Percentiles rank a stretch among this genome's conserved stretches.
Conservation (phyloP, 2,888 invertebrate genomes). For the Melipona beecheii region DNA sequence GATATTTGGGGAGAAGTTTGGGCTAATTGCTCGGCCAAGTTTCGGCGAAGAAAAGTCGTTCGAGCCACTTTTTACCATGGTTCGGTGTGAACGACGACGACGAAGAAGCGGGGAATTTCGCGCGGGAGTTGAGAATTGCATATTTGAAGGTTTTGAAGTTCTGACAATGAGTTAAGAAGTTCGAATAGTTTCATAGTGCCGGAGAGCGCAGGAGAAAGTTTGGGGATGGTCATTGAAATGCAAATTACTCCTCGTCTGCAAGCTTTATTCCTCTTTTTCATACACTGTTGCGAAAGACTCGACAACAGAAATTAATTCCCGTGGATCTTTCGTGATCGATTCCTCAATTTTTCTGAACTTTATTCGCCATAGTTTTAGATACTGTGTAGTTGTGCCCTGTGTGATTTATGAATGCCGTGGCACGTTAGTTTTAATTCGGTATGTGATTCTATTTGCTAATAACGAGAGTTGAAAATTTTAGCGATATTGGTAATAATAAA, state of each 20-base stretch:
- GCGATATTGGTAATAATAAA: too few species aligned
- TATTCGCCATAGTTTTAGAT: too few species aligned
- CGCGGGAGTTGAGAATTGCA: background rate
- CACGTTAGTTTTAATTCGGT: too few species aligned
- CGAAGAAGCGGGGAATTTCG: too few species aligned
- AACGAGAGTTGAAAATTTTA: too few species aligned
- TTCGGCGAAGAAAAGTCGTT: background rate
- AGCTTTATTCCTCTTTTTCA: background rate
- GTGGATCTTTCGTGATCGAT: background rate
- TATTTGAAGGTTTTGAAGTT: conserved; percentile 13
- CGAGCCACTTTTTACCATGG: background rate
- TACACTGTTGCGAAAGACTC: background rate
- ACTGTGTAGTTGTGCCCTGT: too few species aligned
- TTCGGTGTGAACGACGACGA: background rate
- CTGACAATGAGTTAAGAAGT: conserved; percentile 8
- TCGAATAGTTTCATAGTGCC: background rate
- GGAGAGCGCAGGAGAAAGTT: background rate
- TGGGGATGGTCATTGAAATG: background rate
- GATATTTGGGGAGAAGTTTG: background rate
- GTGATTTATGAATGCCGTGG: too few species aligned
- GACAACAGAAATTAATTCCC: background rate
- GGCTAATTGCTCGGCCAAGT: background rate
- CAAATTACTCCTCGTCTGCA: background rate
- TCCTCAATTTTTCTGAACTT: background rate
- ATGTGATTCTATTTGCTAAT: too few species aligned